Conservation (phyloP, 2,888 invertebrate genomes). For the Polydrusus tereticollis region DNA sequence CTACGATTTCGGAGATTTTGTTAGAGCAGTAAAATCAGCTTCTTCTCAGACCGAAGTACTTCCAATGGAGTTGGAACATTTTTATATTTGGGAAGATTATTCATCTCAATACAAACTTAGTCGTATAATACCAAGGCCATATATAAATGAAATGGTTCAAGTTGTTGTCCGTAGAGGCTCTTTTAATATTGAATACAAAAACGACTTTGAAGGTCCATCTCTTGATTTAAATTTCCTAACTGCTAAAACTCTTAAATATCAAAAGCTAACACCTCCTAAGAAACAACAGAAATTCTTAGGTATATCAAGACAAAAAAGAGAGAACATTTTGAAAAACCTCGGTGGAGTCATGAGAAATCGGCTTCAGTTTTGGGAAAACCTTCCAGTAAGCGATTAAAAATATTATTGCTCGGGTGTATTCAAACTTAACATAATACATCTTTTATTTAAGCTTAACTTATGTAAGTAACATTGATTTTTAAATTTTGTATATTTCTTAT, state of each 20-base stretch:
- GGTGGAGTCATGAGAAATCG: not conserved
- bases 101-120: not conserved
- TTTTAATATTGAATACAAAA: not conserved
- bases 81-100: slow-evolving; percentile 1
- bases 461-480: not conserved
- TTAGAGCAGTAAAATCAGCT: not conserved
- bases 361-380: not conserved
- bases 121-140: not conserved
- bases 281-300: not conserved
- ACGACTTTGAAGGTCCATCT: not conserved
- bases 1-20: not conserved
- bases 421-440: not conserved
- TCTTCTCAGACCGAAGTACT: not conserved
- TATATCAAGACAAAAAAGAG: not conserved
- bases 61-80: slow-evolving; percentile 4
- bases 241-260: not conserved
- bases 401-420: not conserved
- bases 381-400: not conserved
- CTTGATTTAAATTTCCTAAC: not conserved
- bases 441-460: not conserved
- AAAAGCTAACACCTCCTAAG: not conserved
- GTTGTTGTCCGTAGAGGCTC: not conserved
- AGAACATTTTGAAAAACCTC: not conserved
- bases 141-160: not conserved
- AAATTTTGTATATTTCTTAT: not conserved